Conservation (phyloP, 2,797 vertebrate species). For the Cryptoprocta ferox region DNA sequence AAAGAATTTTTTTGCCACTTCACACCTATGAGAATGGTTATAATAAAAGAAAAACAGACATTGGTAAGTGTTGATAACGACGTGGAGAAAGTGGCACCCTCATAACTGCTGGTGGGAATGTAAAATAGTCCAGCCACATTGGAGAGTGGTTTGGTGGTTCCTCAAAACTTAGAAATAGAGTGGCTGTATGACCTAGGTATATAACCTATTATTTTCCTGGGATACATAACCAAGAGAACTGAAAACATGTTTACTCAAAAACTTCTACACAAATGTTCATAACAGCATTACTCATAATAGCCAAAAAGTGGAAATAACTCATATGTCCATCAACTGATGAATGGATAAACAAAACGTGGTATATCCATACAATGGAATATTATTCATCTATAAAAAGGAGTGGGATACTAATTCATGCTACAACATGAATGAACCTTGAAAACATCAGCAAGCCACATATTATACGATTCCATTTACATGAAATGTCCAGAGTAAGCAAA, state of each 20-base stretch:
- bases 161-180: not conserved
- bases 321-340: not conserved
- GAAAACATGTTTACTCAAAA: not conserved
- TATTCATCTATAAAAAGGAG: not conserved
- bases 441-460: not conserved
- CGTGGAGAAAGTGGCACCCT: not conserved
- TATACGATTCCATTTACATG: not conserved
- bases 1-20: not conserved
- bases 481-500: not conserved
- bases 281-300: not conserved
- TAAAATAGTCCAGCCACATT: not conserved
- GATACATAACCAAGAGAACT: not conserved
- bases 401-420: not conserved
- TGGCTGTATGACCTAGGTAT: not conserved
- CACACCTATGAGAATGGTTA: not conserved
- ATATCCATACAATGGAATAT: not conserved
- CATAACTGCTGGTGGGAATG: not conserved
- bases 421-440: not conserved
- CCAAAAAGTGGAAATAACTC: not conserved
- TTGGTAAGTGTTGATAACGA: not conserved
- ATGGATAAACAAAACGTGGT: not conserved
- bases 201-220: not conserved
- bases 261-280: not conserved
- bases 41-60: conserved; percentile 6
- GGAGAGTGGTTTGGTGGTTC: not conserved